phyloP scores from a whole-genome alignment of 1,140 invertebrate species.

The Drosophila elegans region DNA sequence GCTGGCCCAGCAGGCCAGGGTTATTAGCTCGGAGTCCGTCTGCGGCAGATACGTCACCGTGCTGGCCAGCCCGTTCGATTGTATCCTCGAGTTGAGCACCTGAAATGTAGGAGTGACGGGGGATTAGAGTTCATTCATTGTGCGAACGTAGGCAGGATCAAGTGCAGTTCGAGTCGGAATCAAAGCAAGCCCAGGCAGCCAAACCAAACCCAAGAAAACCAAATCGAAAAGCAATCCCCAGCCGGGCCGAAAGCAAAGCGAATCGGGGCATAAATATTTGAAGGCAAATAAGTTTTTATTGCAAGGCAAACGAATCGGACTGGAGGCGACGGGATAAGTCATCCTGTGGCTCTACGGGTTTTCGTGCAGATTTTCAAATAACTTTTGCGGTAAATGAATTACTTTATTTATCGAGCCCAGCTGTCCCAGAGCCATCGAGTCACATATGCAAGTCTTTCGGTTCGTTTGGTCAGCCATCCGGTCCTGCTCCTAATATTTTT shows the following conservation, averaged over 20 bases:
- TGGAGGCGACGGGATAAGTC: constrained; percentile 37
- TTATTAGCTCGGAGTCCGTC: constrained; percentile 90
- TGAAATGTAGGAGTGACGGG: constrained; percentile 70
- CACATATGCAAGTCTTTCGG: constrained; percentile 52
- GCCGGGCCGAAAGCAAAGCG: constrained; percentile 1
- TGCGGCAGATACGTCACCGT: constrained; percentile 88
- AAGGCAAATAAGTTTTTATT: constrained; percentile 79
- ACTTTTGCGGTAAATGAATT: constrained; percentile 81
- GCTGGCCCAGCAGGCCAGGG: constrained; percentile 93
- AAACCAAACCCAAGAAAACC: constrained; percentile 1
- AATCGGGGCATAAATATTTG: constrained; percentile 68
- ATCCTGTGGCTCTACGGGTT: constrained; percentile 48
- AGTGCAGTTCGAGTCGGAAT: constrained; percentile 21
- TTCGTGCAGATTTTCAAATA: constrained; percentile 76
- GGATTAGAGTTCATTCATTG: constrained; percentile 54
- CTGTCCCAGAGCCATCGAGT: constrained; percentile 50
- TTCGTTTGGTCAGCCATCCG: constrained; percentile 38
- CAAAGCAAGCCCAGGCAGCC: background rate
- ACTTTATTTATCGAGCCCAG: constrained; percentile 79
- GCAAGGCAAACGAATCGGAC: constrained; percentile 64
- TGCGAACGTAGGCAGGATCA: constrained; percentile 58
- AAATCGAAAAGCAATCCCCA: constrained; percentile 1
- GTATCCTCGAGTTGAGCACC: constrained; percentile 86
- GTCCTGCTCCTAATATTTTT: constrained; percentile 3
- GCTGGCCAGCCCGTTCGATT: constrained; percentile 88